These are phyloP conservation scores for Thysanoteuthis rhombus DNA, from an alignment of 2,888 invertebrate species.

Conservation along the genomic window DNA sequence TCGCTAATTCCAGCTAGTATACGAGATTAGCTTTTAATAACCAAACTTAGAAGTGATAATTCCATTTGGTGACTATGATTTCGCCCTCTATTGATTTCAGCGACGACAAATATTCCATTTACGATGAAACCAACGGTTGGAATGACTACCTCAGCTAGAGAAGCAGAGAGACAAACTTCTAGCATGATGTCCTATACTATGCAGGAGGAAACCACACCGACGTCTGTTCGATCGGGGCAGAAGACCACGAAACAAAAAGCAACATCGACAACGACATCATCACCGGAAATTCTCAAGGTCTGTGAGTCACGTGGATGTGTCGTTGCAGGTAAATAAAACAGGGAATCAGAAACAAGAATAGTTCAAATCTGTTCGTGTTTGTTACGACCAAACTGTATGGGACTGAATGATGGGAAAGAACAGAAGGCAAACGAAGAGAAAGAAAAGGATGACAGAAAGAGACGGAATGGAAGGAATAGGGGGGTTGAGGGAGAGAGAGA, in stretches of 20 bases:
- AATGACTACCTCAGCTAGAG: no score
- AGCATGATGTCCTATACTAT: no score
- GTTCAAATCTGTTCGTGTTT: no score
- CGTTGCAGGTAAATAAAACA: neutral
- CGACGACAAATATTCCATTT: neutral
- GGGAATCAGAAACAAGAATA: no score
- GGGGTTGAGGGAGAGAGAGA: rapidly evolving
- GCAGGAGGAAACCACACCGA: no score
- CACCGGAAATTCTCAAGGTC: neutral
- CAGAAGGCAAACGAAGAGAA: neutral
- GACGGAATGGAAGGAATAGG: neutral
- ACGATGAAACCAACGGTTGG: no score
- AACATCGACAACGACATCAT: neutral
- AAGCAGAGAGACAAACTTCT: no score
- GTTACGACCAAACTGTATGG: neutral
- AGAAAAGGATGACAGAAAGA: neutral
- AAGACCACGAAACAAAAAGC: neutral
- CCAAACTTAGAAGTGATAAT: no score
- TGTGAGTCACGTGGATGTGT: neutral
- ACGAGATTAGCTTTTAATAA: no score
- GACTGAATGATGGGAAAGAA: neutral
- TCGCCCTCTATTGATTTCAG: neutral
- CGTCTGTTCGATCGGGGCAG: neutral
- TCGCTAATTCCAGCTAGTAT: no score
- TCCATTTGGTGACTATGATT: no score